Base-by-base conservation (phyloP, 2,113 vertebrate species). In the Sapayoa aenigma region DNA sequence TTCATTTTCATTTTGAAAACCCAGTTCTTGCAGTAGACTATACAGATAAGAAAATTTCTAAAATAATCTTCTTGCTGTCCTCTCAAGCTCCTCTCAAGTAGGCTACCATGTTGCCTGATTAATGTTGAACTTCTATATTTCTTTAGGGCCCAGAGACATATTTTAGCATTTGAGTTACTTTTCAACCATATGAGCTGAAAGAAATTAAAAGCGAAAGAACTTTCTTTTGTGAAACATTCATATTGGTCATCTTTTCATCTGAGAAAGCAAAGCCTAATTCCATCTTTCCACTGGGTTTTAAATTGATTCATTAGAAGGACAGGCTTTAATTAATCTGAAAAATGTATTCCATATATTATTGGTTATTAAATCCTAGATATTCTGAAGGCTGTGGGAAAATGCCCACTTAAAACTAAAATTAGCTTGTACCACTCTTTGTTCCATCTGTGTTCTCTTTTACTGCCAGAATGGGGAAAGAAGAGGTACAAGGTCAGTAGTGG, bases 291-390 rank as follows among this genome's bases (percentile, higher is more conserved):
- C 65, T 69, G 55, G n/a, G 75, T 93, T 91, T 77, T 42, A 93
- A 95, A 94, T 78, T 41, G 28, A 79, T 94, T 93, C 12, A 65
- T 91, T 75, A 39, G 59, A 69, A 58, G 16, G 39, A 78, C 19
- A 78, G n/a, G 6, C 9, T 95, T 95, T 91, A 93, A 94, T 94
- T 95, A 94, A 92, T 93, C 96, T 91, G 21, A 67, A 84, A 82
- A 79, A 56, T 42, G 4, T 53, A 47, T 59, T 94, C 42, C 55
- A 41, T 88, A 85, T 79, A 96, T 95, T 15, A 88, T 95, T 89
- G 50, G 37, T 55, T 95, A 63, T 95, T 97, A 94, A 96, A 80
- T 83, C 44, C 24, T 58, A 35, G 9, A 46, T 92, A 86, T 71
- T 94, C 77, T 96, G 93, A 94, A 90, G 31, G 37, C 31, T 93